Percentiles rank a stretch among this genome's conserved stretches.
phyloP scores from a whole-genome alignment of 2,113 vertebrate genomes.

The Typhlomys cinereus region DNA sequence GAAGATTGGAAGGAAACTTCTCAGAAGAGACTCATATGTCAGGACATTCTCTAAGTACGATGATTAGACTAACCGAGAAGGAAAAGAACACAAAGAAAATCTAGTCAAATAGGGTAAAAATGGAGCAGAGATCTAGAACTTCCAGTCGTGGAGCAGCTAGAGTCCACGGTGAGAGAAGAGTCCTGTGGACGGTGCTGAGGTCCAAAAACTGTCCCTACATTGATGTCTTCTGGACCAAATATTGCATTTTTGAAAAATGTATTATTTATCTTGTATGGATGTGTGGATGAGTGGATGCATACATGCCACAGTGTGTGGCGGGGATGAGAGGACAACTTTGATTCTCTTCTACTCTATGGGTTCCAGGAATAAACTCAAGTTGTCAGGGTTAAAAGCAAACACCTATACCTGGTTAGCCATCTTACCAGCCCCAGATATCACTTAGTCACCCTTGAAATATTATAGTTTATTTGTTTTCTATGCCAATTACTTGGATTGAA shows the following conservation, averaged over 20 bases:
- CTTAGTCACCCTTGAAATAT: too few species aligned
- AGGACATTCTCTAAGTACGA: background rate
- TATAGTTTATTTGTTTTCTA: background rate
- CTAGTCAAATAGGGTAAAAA: background rate
- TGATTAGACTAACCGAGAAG: background rate
- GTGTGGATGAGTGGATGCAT: too few species aligned
- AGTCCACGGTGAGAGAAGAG: background rate
- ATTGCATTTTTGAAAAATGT: conserved; percentile 16
- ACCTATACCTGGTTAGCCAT: too few species aligned
- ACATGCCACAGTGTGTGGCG: too few species aligned
- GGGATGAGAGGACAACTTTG: too few species aligned
- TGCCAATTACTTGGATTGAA: background rate
- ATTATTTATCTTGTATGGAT: too few species aligned
- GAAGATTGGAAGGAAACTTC: background rate
- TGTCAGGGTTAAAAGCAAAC: too few species aligned
- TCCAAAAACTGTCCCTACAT: background rate
- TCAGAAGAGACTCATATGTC: background rate
- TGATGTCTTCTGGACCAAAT: background rate
- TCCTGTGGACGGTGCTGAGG: background rate
- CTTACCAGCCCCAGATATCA: too few species aligned
- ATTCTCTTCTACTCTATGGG: too few species aligned
- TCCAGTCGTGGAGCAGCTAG: background rate
- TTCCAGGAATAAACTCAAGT: too few species aligned
- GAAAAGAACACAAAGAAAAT: background rate
- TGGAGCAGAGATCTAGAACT: too few species aligned